Percentiles rank a stretch among this genome's conserved stretches.
Conservation (phyloP, 1,140 invertebrate species). For the Pseudobourletiella spinata region DNA sequence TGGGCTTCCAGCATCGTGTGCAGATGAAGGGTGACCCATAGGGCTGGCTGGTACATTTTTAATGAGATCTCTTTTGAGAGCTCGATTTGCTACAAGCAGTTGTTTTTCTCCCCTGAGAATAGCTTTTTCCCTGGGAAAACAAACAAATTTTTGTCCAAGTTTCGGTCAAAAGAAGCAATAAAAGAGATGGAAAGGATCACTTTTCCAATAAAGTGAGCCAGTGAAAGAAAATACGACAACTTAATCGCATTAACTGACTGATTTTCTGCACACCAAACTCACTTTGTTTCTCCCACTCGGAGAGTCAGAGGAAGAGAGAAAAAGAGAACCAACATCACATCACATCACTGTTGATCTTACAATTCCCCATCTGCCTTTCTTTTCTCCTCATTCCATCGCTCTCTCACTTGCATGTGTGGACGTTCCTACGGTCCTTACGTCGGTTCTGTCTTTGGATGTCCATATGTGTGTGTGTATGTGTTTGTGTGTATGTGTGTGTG, state of each 20-base stretch:
- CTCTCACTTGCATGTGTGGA: background rate
- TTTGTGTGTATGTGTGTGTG: too few relatives aligned
- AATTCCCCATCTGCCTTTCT: background rate
- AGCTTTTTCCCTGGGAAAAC: conserved; percentile 26
- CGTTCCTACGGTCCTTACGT: background rate
- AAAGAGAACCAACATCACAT: conserved; percentile 8
- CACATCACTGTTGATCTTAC: conserved; percentile 29
- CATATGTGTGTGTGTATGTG: too few relatives aligned
- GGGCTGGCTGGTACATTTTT: conserved; percentile 28
- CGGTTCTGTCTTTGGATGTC: too few relatives aligned
- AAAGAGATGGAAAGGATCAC: conserved; percentile 35
- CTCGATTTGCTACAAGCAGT: conserved; percentile 19
- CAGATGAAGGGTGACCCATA: conserved; percentile 15
- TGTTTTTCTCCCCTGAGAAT: conserved; percentile 25
- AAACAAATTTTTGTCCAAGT: conserved; percentile 32
- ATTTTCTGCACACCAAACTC: conserved; percentile 33
- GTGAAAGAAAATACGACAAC: conserved; percentile 35
- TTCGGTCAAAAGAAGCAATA: conserved; percentile 31
- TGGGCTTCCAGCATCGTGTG: too few relatives aligned
- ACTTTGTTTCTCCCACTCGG: conserved; percentile 29
- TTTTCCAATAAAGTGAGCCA: conserved; percentile 35
- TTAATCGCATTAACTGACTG: conserved; percentile 36
- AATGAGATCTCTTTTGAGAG: conserved; percentile 26
- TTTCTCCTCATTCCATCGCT: background rate
- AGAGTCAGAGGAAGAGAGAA: background rate